phyloP scores from a whole-genome alignment of 2,113 vertebrate genomes.

The Aptenodytes patagonicus region DNA sequence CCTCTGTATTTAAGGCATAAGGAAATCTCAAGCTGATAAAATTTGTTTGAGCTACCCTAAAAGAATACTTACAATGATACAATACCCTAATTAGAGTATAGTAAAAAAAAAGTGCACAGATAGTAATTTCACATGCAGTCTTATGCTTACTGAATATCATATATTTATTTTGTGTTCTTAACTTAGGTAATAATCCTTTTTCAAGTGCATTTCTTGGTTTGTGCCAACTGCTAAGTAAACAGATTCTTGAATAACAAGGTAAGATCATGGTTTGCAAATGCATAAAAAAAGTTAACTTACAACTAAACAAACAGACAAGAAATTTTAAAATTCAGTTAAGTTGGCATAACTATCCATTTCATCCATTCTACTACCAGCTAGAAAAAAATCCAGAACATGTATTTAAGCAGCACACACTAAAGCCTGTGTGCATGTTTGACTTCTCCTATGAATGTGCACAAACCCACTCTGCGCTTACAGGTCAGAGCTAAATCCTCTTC shows the following conservation, averaged over 20 bases:
- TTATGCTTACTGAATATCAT: not conserved
- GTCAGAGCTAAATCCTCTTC: not conserved
- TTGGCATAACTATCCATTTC: not conserved
- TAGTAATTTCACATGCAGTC: not conserved
- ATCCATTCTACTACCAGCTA: not conserved
- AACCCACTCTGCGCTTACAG: accelerated
- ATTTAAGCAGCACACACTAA: not conserved
- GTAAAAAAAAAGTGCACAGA: too few relatives aligned
- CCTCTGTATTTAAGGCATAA: not conserved
- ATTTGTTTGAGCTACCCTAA: not conserved
- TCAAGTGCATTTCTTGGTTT: not conserved
- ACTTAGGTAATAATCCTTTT: not conserved
- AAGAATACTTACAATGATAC: not conserved
- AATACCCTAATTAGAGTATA: not conserved
- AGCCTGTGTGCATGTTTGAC: not conserved
- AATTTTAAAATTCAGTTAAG: not conserved
- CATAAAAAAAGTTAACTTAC: not conserved
- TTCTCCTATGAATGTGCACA: not conserved
- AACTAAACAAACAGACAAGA: not conserved
- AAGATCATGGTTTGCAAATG: not conserved
- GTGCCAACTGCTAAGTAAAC: not conserved
- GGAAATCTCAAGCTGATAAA: not conserved
- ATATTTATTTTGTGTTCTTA: not conserved
- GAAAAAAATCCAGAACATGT: not conserved
- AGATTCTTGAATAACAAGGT: not conserved